Base-by-base conservation (phyloP, 2,797 vertebrate genomes). In the Alectoris magna region DNA sequence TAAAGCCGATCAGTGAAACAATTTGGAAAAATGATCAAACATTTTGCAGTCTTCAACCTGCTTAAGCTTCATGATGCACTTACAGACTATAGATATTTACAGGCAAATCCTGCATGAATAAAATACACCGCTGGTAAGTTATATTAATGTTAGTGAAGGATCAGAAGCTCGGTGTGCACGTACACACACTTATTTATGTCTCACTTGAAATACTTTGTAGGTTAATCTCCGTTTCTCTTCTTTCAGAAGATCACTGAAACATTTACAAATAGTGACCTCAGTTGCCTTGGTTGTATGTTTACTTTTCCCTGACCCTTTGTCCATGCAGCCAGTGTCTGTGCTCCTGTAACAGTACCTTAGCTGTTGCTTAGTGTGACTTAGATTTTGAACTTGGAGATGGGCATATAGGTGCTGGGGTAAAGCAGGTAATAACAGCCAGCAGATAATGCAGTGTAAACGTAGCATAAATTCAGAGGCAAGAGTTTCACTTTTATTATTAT, bases 371-470 rank as follows among this genome's bases (percentile, higher is more conserved):
- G 58, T 36, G 55, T 44, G 48, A 59, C 71, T 75, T 63, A 44
- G 36, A 71, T 91, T 79, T 78, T 83, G 48, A 43, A 88, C 73
- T 79, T 56, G 41, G 48, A 59, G 26, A 7, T 49, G 41, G 41
- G 23, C 62, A 44, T 72, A 46, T 24, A 87, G 58, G 59, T 91
- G 62, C 26, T 46, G 27, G 0, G 1, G 84, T 73, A 83, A 90
- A 87, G 62, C 71, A 79, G 56, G 73, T 92, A 77, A 71, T 80
- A 81, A 69, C 76, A 84, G 91, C 78, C 73, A 92, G 39, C 84
- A 88, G 68, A 46, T 91, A 76, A 91, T 88, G 64, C 83, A 86
- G 90, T 91, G 90, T 91, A 86, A 80, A 70, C 68, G 62, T 78
- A 75, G 60, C 26, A 23, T 26, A 41, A 84, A 36, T 96, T 94